Percentiles rank a stretch among this genome's conserved stretches.
Evolutionary conservation across 2,888 invertebrate species (phyloP).

Genomic region (Ptilodon capucinus): DNA sequence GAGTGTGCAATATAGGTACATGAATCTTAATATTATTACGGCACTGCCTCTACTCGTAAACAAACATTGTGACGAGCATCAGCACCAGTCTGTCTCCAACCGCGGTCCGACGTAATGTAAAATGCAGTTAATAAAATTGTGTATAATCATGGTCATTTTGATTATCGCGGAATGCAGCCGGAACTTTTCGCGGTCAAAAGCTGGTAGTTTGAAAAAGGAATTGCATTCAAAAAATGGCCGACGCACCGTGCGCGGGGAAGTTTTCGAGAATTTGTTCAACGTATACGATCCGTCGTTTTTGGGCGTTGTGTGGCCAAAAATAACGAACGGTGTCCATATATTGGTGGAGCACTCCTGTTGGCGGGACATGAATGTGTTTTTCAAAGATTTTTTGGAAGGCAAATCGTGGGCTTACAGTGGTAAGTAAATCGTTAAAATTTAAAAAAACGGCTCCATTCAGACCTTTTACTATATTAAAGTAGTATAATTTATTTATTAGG

Average conservation of each 20-base stretch:
- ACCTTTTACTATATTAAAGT: not conserved
- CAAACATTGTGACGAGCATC: slow-evolving; percentile 7
- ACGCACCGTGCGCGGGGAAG: slow-evolving; percentile 47
- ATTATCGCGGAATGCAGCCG: slow-evolving; percentile 31
- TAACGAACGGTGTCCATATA: slow-evolving; percentile 64
- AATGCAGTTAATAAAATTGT: slow-evolving; percentile 38
- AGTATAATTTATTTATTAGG: too few relatives aligned
- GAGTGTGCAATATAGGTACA: not conserved
- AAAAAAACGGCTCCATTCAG: too few relatives aligned
- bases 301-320: slow-evolving; percentile 72
- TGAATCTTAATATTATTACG: not conserved
- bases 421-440: too few relatives aligned
- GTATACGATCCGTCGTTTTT: slow-evolving; percentile 72
- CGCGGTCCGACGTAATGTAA: slow-evolving; percentile 29
- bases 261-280: slow-evolving; percentile 67
- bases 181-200: slow-evolving; percentile 32
- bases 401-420: slow-evolving; percentile 78
- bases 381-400: slow-evolving; percentile 67
- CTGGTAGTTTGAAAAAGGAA: slow-evolving; percentile 41
- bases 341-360: slow-evolving; percentile 66
- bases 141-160: slow-evolving; percentile 30
- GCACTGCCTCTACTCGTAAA: not conserved
- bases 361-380: slow-evolving; percentile 67
- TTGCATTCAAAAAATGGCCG: slow-evolving; percentile 32
- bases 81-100: not conserved